Evolutionary conservation across 2,888 invertebrate genomes (phyloP), one percentile per base, ranked within the genome.

Genomic region (Cataglyphis rosenhaueri): DNA sequence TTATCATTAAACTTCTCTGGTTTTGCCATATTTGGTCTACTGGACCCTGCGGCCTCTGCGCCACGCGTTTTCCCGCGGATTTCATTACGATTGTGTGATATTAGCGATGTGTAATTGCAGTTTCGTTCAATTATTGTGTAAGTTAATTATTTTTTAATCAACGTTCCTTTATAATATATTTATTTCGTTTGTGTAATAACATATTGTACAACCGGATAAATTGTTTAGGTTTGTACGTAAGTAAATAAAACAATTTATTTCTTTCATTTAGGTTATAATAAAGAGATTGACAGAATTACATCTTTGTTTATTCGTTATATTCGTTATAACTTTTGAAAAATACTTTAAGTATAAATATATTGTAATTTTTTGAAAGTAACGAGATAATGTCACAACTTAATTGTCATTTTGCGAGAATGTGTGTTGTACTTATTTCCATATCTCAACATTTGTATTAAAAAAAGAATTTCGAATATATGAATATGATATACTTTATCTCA

Each of bases 61-160:
- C 52, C 5, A 9, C 65, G 25, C 84, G 73, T 79, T 91, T 90
- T 91, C 92, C 92, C 91, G 91, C 91, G 91, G 88, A 90, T 92
- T 92, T 91, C 68, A 70, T 91, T 87, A 66, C 38, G 25, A 79
- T 61, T 57, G 41, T 65, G 61, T 83, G 70, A 71, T 66, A 18
- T 76, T 82, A 21, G 70, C 52, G 44, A 57, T 18, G 52, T 81
- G 15, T n/a, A 12, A n/a, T 35, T 1, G 25, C 3, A 41, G 9
- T 35, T 70, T 8, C 8, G 21, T 44, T 44, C 12, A 35, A 59
- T 44, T 8, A 59, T 44, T 8, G 35, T 38, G 21, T 44, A 59
- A 44, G 18, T n/a, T 59, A 25, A 12, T 32, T 21, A 18, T 44
- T 15, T 21, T 18, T 44, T 10, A 0, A 9, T 4, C 18, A 18